These are phyloP conservation scores for Pycnomerus fuliginosus DNA, from an alignment of 2,888 invertebrate species.

Conservation along the genomic window DNA sequence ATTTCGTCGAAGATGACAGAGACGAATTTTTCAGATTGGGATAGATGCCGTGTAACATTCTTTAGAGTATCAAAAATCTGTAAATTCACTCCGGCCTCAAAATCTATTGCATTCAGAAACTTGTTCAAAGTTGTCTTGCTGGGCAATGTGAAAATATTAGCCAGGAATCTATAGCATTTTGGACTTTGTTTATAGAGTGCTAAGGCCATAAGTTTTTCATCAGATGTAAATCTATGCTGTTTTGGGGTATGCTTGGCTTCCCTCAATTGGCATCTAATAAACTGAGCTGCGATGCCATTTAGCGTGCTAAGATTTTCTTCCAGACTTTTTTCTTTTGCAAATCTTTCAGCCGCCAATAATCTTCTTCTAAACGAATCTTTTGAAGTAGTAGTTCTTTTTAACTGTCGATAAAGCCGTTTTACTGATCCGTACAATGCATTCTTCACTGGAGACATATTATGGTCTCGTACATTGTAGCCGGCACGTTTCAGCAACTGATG, in stretches of 20 bases:
- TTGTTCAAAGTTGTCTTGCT: constrained; percentile 1
- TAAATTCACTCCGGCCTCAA: background rate
- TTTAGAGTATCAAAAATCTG: background rate
- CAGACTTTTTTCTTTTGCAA: constrained; percentile 3
- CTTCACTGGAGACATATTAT: too few relatives aligned
- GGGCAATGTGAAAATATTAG: constrained; percentile 4
- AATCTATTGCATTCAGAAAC: constrained; percentile 1
- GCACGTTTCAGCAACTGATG: too few relatives aligned
- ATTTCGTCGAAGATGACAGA: background rate
- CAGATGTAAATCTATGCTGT: constrained; percentile 3
- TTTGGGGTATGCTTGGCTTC: background rate
- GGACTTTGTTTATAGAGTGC: constrained; percentile 3
- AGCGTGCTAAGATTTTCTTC: background rate
- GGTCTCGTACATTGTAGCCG: too few relatives aligned
- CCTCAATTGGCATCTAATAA: too few relatives aligned
- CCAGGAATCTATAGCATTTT: constrained; percentile 4
- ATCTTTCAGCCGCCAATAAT: constrained; percentile 4
- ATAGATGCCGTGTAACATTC: too few relatives aligned
- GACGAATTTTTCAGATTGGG: background rate
- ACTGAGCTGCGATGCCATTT: background rate
- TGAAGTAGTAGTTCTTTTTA: too few relatives aligned
- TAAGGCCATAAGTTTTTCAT: constrained; percentile 1
- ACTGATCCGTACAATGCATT: too few relatives aligned
- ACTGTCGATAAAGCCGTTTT: too few relatives aligned
- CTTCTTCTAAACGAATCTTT: constrained; percentile 4